These are phyloP conservation scores for Ennomos quercinarius DNA, from an alignment of 2,888 invertebrate genomes.

Conservation along the genomic window DNA sequence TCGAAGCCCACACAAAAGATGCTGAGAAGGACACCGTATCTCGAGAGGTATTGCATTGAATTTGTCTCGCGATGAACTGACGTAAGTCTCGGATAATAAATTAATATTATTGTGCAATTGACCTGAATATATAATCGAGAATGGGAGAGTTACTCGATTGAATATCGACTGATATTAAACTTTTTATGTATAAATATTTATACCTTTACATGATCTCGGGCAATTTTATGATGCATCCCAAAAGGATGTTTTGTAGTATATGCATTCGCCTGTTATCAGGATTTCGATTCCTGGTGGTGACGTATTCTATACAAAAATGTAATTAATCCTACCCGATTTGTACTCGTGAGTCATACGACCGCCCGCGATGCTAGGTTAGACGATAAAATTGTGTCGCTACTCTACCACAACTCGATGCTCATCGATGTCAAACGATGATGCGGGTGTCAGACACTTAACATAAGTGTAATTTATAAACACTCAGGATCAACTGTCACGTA, in stretches of 20 bases:
- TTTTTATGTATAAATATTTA: too few species aligned
- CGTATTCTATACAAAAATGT: conserved; percentile 16
- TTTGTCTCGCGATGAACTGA: conserved; percentile 36
- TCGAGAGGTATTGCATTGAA: conserved; percentile 48
- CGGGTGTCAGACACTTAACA: conserved; percentile 57
- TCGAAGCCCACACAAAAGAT: conserved; percentile 58
- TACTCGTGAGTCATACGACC: conserved; percentile 54
- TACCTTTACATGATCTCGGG: too few species aligned
- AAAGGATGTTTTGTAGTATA: too few species aligned
- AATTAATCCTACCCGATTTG: conserved; percentile 18
- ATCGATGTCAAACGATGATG: conserved; percentile 64
- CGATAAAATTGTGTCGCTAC: conserved; percentile 63
- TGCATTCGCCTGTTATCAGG: too few species aligned
- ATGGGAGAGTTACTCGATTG: conserved; percentile 3
- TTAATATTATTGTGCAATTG: conserved; percentile 39
- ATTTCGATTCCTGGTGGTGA: neutral
- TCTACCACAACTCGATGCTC: conserved; percentile 54
- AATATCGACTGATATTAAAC: too few species aligned
- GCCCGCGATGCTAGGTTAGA: conserved; percentile 62
- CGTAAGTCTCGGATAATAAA: conserved; percentile 34
- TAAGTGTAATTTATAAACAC: conserved; percentile 48
- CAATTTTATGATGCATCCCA: too few species aligned
- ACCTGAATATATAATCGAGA: conserved; percentile 11
- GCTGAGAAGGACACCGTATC: conserved; percentile 54
- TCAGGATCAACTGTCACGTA: conserved; percentile 50